Percentiles rank a stretch among this genome's conserved stretches.
phyloP scores from a whole-genome alignment of 2,113 vertebrate genomes.

The Bothrops jararaca region DNA sequence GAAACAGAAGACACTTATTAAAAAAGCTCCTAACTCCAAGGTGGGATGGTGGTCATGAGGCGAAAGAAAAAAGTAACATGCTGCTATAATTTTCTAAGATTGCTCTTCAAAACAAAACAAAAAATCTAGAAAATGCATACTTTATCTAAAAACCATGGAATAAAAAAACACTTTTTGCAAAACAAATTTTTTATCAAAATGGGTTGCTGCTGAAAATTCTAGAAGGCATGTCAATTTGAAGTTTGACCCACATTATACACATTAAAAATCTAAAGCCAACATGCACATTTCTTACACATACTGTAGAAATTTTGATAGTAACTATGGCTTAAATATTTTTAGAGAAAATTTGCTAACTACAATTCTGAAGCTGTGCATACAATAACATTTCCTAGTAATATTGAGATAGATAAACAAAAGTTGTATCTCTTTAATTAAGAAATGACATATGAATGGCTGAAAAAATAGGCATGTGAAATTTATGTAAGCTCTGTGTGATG shows the following conservation, averaged over 20 bases:
- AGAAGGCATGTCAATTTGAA: neutral
- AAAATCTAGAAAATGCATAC: neutral
- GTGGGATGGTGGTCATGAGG: neutral
- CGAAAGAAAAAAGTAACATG: neutral
- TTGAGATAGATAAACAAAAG: neutral
- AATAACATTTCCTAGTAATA: neutral
- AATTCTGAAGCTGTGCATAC: neutral
- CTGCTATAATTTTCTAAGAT: neutral
- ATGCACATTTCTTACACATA: neutral
- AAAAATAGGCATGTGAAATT: constrained; percentile 20
- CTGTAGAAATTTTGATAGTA: neutral
- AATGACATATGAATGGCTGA: constrained; percentile 14
- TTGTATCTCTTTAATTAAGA: constrained; percentile 7
- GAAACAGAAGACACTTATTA: constrained; percentile 12
- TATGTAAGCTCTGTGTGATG: constrained; percentile 38
- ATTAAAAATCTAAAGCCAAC: constrained; percentile 17
- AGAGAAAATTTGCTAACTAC: neutral
- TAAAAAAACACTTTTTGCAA: neutral
- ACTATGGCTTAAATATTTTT: neutral
- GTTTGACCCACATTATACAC: neutral
- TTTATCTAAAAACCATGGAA: neutral
- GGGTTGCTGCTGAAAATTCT: neutral
- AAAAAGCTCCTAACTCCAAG: constrained; percentile 19
- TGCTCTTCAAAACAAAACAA: neutral
- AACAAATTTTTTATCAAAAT: neutral